Conservation (phyloP, 1,140 invertebrate genomes). For the Epicauta chinensis region DNA sequence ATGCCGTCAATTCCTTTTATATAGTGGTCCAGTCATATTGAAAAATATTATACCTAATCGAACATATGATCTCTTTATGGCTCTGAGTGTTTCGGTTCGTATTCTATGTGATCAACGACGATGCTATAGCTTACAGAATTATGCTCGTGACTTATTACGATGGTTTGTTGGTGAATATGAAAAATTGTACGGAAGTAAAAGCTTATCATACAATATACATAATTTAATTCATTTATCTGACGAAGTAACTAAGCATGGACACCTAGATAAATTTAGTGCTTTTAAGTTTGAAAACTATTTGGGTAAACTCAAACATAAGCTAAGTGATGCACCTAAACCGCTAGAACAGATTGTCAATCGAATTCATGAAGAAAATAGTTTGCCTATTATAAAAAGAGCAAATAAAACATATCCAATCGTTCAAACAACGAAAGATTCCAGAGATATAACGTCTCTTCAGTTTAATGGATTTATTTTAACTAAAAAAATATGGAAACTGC, state of each 20-base stretch:
- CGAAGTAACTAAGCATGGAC: background rate
- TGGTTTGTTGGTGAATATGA: background rate
- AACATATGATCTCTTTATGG: constrained; percentile 12
- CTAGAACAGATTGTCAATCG: no score
- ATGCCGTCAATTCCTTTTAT: constrained; percentile 33
- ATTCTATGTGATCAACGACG: background rate
- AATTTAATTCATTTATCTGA: constrained; percentile 8
- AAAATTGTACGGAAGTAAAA: background rate
- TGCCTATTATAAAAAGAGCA: no score
- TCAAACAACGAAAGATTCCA: no score
- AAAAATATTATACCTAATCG: background rate
- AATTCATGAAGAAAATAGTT: no score
- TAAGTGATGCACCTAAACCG: no score
- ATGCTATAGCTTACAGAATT: background rate
- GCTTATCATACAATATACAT: constrained; percentile 6
- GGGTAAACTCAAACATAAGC: no score
- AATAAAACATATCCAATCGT: no score
- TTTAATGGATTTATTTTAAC: no score
- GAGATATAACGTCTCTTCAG: no score
- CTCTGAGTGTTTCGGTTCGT: constrained; percentile 2
- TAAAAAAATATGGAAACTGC: no score
- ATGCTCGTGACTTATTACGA: constrained; percentile 1
- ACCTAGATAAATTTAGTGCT: constrained; percentile 6
- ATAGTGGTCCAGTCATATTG: constrained; percentile 23
- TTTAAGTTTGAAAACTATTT: constrained; percentile 9